A percentile compares a stretch with the other conserved stretches of the same genome.
These are phyloP conservation scores for Ondatra zibethicus DNA, from an alignment of 2,113 vertebrate genomes.

Conservation along the genomic window DNA sequence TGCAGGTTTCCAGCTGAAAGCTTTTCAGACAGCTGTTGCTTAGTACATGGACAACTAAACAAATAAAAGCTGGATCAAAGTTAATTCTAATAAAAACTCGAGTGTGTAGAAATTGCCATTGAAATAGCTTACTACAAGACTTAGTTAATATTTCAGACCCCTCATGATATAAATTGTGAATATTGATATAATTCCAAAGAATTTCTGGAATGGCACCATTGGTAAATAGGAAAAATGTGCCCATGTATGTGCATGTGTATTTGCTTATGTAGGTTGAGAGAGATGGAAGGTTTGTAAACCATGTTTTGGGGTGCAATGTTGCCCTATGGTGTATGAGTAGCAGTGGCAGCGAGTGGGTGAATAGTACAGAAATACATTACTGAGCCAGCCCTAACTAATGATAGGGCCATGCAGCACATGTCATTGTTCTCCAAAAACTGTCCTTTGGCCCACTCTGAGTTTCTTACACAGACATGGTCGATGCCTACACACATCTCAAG, in stretches of 20 bases:
- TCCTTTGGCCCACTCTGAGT: background rate
- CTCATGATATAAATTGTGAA: background rate
- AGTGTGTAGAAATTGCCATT: background rate
- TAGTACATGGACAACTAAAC: background rate
- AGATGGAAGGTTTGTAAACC: background rate
- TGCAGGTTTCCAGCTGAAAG: background rate
- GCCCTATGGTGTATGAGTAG: background rate
- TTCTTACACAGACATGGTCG: background rate
- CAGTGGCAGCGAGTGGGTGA: too few relatives aligned
- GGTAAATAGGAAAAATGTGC: background rate
- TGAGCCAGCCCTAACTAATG: background rate
- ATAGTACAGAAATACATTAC: background rate
- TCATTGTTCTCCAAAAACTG: background rate
- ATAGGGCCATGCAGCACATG: background rate
- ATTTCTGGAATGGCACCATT: background rate
- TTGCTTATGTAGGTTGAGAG: background rate
- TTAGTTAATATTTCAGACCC: background rate
- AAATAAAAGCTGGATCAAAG: background rate
- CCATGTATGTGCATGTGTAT: background rate
- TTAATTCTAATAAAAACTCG: background rate
- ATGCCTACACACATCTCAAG: fast-evolving
- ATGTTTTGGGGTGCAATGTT: background rate
- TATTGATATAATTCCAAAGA: background rate
- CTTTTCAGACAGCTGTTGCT: background rate
- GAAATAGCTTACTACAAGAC: background rate